Evolutionary conservation across 2,888 invertebrate species (phyloP), one percentile per base, ranked within the genome.

Genomic region (Philhelius pedissequus): DNA sequence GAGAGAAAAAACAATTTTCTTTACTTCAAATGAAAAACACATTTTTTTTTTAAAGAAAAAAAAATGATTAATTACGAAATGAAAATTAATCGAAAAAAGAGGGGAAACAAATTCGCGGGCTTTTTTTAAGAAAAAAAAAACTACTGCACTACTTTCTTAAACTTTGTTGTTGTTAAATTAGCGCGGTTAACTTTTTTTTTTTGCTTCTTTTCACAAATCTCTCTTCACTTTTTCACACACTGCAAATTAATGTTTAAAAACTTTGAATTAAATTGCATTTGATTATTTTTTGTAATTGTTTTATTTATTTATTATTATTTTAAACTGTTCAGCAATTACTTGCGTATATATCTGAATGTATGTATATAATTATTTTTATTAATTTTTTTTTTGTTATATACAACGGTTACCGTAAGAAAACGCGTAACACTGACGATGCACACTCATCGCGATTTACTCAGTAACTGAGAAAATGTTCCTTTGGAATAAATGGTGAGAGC

Each of bases 381-480:
- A 79, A 81, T 86, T 75, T 76, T 79, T 25, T 74, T 78, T 64
- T 64, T 64, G 64, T 64, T 86, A 87, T 86, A 86, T 86, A 87
- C 86, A 86, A 87, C 86, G 87, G 86, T 86, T 86, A 87, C 87
- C 87, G 87, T 86, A 87, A 86, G 86, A 82, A 87, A 88, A 88
- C 89, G 88, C 88, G 88, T 87, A 81, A 87, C 87, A 86, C 87
- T 87, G 87, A 87, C 88, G 89, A 89, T 89, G 89, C 87, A 88
- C 87, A 88, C 88, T 89, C 89, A 88, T 88, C 89, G 89, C 89
- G 88, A 87, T 89, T 89, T 89, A 89, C 90, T 90, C 89, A 88
- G 86, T 89, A 88, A 90, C 90, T 90, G 89, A 89, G 88, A 88
- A 87, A 87, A 86, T 86, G 86, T 87, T 86, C 54, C 76, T 86